Base-by-base conservation (phyloP, 2,888 invertebrate genomes). In the Clivina fossor region DNA sequence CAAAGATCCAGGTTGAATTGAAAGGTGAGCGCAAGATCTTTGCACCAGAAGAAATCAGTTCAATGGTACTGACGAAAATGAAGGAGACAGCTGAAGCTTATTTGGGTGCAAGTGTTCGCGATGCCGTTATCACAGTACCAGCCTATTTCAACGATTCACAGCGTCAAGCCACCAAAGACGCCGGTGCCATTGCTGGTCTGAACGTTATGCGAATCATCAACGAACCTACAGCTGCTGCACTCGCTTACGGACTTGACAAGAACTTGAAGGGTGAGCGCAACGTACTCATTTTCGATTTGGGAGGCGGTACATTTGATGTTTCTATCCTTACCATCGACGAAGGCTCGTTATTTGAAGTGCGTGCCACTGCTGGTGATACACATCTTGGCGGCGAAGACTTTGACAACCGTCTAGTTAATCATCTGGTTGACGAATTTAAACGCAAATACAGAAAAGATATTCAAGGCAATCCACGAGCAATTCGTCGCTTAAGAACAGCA, bases 61-160 rank as follows among this genome's bases (percentile, higher is more conserved):
- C 85, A 51, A 86, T 86, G 85, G 79, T 81, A 2, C 67, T 81
- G 58, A 76, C 72, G 26, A 81, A 79, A 64, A 79, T 79, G 78
- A 74, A 76, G 69, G 85, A 86, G 69, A 86, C 84, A 0, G 83
- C 84, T 1, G 86, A 86, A 67, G 84, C 85, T 1, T 87, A 83
- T 67, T 70, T 88, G 57, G 88, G 88, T 7, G 73, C 75, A 11
- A 62, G 76, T 15, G 80, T 88, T 0, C 80, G 76, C 11, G 85
- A 89, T 68, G 87, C 87, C 4, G 88, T 89, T 1, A 76, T 88
- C 63, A 89, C 88, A 2, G 88, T 89, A 4, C 88, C 88, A 8
- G 90, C 90, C 9, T 90, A 90, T 69, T 86, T 86, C 73, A 83
- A 82, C 66, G 81, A 82, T 66, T 76, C 79, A 1, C 84, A 84